Evolutionary conservation across 2,888 invertebrate species (phyloP).

Genomic region (Thymelicus sylvestris): DNA sequence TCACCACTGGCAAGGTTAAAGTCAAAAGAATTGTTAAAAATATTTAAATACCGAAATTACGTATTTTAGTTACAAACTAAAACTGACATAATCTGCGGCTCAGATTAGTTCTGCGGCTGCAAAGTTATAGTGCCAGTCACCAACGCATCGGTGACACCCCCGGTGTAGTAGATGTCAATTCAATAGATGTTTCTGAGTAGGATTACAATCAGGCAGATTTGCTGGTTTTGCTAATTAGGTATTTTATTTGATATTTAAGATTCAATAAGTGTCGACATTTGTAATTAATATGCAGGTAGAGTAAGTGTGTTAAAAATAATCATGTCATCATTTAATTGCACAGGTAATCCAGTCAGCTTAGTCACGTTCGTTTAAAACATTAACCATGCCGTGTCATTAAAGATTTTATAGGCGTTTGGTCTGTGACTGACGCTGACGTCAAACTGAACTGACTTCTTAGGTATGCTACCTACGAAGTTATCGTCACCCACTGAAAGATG

Average conservation of each 20-base stretch:
- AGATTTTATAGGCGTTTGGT: slow-evolving; percentile 31
- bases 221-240: too few relatives aligned
- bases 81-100: too few relatives aligned
- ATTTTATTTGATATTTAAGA: not conserved
- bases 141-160: not conserved
- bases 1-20: not conserved
- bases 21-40: not conserved
- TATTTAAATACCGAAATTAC: not conserved
- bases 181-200: too few relatives aligned
- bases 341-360: not conserved
- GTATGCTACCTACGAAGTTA: not conserved
- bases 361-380: slow-evolving; percentile 14
- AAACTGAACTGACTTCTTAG: slow-evolving; percentile 13
- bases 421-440: slow-evolving; percentile 30
- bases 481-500: slow-evolving; percentile 44
- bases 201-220: too few relatives aligned
- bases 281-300: too few relatives aligned
- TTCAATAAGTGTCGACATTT: not conserved
- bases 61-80: not conserved
- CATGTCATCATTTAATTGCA: not conserved
- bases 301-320: slow-evolving; percentile 1
- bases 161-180: not conserved
- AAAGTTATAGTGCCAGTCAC: not conserved
- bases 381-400: slow-evolving; percentile 18
- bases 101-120: not conserved